Base-by-base conservation (phyloP, 2,888 invertebrate genomes). In the Sepiola atlantica region DNA sequence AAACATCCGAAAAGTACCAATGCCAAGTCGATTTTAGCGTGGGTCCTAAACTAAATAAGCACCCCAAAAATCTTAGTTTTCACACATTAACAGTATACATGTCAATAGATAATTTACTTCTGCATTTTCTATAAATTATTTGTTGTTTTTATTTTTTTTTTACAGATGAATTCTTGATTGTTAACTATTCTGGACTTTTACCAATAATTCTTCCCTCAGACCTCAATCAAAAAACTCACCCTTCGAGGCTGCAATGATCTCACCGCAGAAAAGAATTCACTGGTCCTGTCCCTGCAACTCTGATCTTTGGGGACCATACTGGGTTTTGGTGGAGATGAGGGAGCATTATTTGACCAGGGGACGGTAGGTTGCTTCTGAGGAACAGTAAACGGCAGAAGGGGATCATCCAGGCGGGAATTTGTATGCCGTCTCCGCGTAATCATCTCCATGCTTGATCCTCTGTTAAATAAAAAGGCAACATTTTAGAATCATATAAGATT, bases 241-340 rank as follows among this genome's bases (percentile, higher is more conserved):
- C 92, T 92, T 92, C 92, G 45, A n/a, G 45, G 24, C 55, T 92
- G 92, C 92, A 92, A n/a, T 2, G 92, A 92, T 45, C 32, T 92
- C 20, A 92, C 92, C n/a, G 92, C 92, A n/a, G 92, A 92, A 55
- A 92, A 92, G 24, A 92, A 92, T 55, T 92, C 92, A 92, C 28
- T 92, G n/a, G 92, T 92, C 16, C 92, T 28, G n/a, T 92, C 92
- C 20, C 92, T 45, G 92, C 92, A 92, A 2, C 54, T 92, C 0
- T 55, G 54, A 45, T 55, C 92, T 55, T 28, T 24, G 14, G 55
- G 18, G 28, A 18, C 32, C 18, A 24, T 16, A n/a, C 28, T 28
- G 54, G 45, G 18, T 24, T 20, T 45, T 2, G 92, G 92, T 24
- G 92, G 92, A 55, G 54, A 92, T 54, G 28, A n/a, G 6, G 6